Conservation (phyloP, 2,113 vertebrate genomes). For the Cynoglossus semilaevis region DNA sequence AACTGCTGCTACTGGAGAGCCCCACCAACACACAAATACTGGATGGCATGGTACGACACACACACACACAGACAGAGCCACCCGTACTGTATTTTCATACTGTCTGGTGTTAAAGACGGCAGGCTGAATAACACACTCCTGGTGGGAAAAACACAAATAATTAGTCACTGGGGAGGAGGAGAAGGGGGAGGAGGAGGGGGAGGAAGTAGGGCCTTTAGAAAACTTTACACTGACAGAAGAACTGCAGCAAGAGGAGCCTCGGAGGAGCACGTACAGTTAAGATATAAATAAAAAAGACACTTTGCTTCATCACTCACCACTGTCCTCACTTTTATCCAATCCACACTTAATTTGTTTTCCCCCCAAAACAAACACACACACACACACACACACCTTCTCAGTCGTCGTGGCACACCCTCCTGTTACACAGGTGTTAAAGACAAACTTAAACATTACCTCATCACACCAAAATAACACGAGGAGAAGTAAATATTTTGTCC, state of each 20-base stretch:
- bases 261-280: slow-evolving; percentile 12
- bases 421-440: neutral
- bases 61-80: slow-evolving; percentile 15
- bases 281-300: slow-evolving; percentile 3
- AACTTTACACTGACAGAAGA: slow-evolving; percentile 27
- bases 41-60: slow-evolving; percentile 84
- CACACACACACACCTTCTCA: slow-evolving; percentile 7
- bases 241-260: neutral
- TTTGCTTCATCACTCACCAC: slow-evolving; percentile 22
- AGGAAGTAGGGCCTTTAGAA: slow-evolving; percentile 31
- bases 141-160: slow-evolving; percentile 53
- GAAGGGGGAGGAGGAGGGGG: slow-evolving; percentile 11
- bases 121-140: slow-evolving; percentile 49
- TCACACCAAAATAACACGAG: neutral
- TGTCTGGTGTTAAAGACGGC: slow-evolving; percentile 48
- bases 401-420: neutral
- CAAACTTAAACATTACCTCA: neutral
- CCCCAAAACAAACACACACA: neutral
- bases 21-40: slow-evolving; percentile 81
- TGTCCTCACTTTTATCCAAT: slow-evolving; percentile 19
- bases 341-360: slow-evolving; percentile 1
- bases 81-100: slow-evolving; percentile 18
- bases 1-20: slow-evolving; percentile 86
- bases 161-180: slow-evolving; percentile 52
- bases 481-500: neutral